Conservation (phyloP, 2,113 vertebrate species). For the Siniperca chuatsi region DNA sequence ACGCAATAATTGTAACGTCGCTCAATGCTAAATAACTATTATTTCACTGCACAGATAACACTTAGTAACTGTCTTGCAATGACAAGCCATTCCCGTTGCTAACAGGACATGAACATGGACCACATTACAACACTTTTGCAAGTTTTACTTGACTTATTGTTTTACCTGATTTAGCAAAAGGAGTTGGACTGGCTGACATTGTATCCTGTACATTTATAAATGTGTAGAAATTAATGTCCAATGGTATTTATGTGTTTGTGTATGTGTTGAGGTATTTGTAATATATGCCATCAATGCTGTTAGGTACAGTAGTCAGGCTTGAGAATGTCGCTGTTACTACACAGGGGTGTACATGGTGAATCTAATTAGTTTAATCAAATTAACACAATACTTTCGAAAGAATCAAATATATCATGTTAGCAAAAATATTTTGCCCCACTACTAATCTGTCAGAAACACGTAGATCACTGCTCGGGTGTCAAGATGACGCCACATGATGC, state of each 20-base stretch:
- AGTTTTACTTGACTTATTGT: not conserved
- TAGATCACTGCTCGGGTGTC: constrained; percentile 35
- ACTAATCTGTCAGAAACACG: constrained; percentile 19
- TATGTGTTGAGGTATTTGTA: not conserved
- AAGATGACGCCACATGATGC: constrained; percentile 46
- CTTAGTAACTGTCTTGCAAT: not conserved
- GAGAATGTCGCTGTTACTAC: not conserved
- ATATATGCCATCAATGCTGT: not conserved
- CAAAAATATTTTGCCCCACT: not conserved
- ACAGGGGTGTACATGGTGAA: no score
- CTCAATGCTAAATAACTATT: not conserved
- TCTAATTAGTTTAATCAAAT: not conserved
- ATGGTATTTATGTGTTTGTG: not conserved
- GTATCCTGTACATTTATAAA: not conserved
- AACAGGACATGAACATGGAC: not conserved
- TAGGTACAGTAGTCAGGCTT: not conserved
- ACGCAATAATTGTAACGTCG: not conserved
- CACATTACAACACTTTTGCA: not conserved
- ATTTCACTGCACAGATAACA: no score
- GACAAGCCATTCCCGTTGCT: no score
- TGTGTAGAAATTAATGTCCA: not conserved
- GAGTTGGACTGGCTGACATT: not conserved
- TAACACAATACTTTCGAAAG: not conserved
- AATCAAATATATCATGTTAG: not conserved
- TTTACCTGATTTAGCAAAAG: not conserved